Percentiles rank a stretch among this genome's conserved stretches.
Conservation (phyloP, 2,797 vertebrate species). For the Silurus lanzhouensis region DNA sequence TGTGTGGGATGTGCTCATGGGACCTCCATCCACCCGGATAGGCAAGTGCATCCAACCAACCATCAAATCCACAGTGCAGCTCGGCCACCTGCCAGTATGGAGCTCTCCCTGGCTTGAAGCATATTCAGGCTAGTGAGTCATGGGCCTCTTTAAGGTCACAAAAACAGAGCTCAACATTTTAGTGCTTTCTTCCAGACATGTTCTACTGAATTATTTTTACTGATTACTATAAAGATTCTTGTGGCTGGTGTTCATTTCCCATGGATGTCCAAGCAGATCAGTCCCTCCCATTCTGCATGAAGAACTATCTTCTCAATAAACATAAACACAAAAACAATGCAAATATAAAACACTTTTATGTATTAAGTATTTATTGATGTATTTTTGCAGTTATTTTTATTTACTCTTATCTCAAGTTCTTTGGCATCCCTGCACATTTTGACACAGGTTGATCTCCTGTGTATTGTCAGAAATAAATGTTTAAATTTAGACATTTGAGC, state of each 20-base stretch:
- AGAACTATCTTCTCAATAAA: background rate
- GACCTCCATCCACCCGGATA: background rate
- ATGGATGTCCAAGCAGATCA: background rate
- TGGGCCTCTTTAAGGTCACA: conserved; percentile 1
- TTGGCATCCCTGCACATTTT: background rate
- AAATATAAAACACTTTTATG: background rate
- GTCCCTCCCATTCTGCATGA: background rate
- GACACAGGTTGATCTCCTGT: background rate
- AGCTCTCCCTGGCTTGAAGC: conserved; percentile 6
- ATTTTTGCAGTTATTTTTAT: background rate
- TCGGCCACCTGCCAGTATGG: background rate
- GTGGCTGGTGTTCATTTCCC: background rate
- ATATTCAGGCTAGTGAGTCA: conserved; percentile 6
- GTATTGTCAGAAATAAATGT: background rate
- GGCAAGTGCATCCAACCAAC: conserved; percentile 10
- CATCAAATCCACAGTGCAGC: conserved; percentile 6
- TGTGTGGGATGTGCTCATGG: conserved; percentile 7
- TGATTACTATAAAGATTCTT: background rate
- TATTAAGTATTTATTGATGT: background rate
- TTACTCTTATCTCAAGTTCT: background rate
- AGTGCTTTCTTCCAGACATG: background rate
- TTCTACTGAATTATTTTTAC: background rate
- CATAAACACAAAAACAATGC: background rate
- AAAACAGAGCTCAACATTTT: conserved; percentile 13
- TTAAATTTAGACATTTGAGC: background rate